These are phyloP conservation scores for Phalanger gymnotis DNA, from an alignment of 2,797 vertebrate species.

Conservation along the genomic window DNA sequence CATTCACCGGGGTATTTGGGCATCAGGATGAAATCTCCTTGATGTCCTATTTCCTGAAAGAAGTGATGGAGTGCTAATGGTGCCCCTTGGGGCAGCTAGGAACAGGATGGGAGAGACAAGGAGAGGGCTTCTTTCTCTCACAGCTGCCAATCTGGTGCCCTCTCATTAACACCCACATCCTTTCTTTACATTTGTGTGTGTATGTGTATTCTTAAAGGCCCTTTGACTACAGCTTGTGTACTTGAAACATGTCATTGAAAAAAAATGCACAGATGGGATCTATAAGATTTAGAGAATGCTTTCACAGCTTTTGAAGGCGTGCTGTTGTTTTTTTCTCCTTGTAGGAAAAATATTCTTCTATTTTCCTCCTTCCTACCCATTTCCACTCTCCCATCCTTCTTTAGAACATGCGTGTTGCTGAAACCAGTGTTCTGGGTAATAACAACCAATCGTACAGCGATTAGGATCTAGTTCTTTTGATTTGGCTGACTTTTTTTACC, in stretches of 20 bases:
- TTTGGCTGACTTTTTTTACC: conserved; percentile 26
- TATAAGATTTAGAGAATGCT: conserved; percentile 61
- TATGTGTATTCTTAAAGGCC: conserved; percentile 6
- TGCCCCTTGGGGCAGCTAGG: conserved; percentile 61
- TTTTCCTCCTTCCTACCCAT: conserved; percentile 52
- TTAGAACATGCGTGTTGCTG: conserved; percentile 50
- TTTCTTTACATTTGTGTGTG: neutral
- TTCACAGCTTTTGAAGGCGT: conserved; percentile 64
- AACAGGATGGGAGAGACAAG: conserved; percentile 22
- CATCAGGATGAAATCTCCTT: conserved; percentile 48
- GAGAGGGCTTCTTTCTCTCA: conserved; percentile 21
- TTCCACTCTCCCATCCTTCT: conserved; percentile 54
- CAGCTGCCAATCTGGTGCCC: conserved; percentile 65
- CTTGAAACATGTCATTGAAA: conserved; percentile 70
- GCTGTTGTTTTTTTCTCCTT: conserved; percentile 57
- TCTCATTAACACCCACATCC: conserved; percentile 65
- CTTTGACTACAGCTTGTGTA: conserved; percentile 67
- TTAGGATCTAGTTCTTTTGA: conserved; percentile 54
- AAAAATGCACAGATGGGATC: conserved; percentile 73
- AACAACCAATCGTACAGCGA: conserved; percentile 57
- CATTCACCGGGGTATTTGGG: conserved; percentile 5
- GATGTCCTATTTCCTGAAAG: conserved; percentile 50
- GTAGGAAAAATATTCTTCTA: conserved; percentile 27
- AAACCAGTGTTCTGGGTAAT: conserved; percentile 47
- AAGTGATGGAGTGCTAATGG: conserved; percentile 54